A percentile compares a stretch with the other conserved stretches of the same genome.
Evolutionary conservation across 2,888 invertebrate genomes (phyloP).

Genomic region (Trissolcus brochymenae): DNA sequence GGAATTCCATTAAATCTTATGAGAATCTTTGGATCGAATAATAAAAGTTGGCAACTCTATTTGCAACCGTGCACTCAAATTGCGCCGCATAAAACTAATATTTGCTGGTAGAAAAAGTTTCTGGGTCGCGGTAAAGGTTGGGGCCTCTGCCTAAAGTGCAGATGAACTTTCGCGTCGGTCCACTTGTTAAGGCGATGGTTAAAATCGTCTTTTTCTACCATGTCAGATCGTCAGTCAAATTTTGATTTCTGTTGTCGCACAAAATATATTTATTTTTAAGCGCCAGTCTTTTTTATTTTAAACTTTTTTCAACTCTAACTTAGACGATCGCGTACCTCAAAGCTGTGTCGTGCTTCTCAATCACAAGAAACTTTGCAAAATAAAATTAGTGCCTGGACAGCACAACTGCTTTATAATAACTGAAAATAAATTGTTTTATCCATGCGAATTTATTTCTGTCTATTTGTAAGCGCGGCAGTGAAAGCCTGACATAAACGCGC

Average conservation of each 20-base stretch:
- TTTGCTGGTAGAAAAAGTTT: constrained; percentile 27
- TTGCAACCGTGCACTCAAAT: constrained; percentile 32
- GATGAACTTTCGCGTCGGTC: constrained; percentile 31
- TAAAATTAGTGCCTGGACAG: constrained; percentile 28
- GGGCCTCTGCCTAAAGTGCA: constrained; percentile 8
- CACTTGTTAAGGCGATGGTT: constrained; percentile 19
- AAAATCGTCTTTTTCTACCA: not conserved
- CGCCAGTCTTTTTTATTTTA: no score
- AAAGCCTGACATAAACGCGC: constrained; percentile 44
- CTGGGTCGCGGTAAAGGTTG: not conserved
- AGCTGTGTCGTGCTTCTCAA: no score
- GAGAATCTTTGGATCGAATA: constrained; percentile 38
- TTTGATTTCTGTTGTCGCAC: no score
- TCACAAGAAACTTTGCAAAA: constrained; percentile 1
- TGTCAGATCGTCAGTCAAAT: not conserved
- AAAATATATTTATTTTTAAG: no score
- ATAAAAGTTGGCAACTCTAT: constrained; percentile 48
- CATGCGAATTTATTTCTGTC: constrained; percentile 49
- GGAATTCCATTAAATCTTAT: constrained; percentile 47
- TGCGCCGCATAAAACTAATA: constrained; percentile 32
- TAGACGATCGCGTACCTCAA: no score
- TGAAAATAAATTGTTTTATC: constrained; percentile 53
- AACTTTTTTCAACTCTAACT: not conserved
- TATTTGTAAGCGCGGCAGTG: constrained; percentile 48
- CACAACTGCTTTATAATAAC: constrained; percentile 37